Conservation (phyloP, 2,113 vertebrate genomes). For the Bolborhynchus lineola region DNA sequence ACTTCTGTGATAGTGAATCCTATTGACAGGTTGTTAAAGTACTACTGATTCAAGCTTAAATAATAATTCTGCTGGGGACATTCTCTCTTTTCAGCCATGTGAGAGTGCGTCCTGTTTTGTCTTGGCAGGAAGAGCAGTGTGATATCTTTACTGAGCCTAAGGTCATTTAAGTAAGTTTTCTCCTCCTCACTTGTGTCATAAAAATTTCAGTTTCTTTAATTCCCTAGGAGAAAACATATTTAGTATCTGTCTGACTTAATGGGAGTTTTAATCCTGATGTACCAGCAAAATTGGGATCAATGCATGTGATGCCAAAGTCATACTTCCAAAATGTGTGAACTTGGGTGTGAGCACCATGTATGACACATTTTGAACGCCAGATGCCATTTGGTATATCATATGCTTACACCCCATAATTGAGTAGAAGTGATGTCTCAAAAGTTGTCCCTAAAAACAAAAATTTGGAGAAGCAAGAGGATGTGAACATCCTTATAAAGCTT, state of each 20-base stretch:
- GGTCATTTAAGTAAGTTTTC: neutral
- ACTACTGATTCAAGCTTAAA: slow-evolving; percentile 9
- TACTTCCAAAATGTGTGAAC: neutral
- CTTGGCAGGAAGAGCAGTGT: neutral
- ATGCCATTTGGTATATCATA: accelerated
- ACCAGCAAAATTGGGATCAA: neutral
- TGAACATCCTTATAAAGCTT: neutral
- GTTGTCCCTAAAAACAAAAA: neutral
- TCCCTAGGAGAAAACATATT: neutral
- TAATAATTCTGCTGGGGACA: neutral
- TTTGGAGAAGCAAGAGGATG: neutral
- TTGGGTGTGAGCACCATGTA: neutral
- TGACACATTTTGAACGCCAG: neutral
- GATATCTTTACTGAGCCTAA: neutral
- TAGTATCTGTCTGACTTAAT: neutral
- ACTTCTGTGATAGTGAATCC: neutral
- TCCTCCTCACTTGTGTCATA: neutral
- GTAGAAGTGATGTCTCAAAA: neutral
- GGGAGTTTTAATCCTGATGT: neutral
- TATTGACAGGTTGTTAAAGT: neutral
- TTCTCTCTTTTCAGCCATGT: neutral
- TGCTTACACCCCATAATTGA: neutral
- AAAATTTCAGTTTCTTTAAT: neutral
- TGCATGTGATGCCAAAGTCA: neutral
- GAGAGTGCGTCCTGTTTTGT: neutral